A percentile compares a stretch with the other conserved stretches of the same genome.
These are phyloP conservation scores for Pantherophis guttatus DNA, from an alignment of 2,113 vertebrate species.

Conservation along the genomic window DNA sequence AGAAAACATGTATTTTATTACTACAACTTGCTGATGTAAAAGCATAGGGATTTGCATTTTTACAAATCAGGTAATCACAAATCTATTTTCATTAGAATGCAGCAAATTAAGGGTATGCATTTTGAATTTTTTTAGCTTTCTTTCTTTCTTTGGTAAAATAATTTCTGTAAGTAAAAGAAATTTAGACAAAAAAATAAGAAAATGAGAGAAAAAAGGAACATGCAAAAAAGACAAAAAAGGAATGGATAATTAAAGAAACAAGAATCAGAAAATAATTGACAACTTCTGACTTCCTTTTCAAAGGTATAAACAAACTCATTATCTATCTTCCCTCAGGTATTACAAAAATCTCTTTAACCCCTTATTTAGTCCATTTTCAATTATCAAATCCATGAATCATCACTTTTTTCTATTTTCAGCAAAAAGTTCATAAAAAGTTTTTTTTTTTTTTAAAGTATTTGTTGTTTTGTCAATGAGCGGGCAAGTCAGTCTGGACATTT, in stretches of 20 bases:
- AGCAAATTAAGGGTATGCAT: neutral
- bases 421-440: neutral
- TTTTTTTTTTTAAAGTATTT: neutral
- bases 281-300: neutral
- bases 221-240: neutral
- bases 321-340: neutral
- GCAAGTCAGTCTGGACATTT: neutral
- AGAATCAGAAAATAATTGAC: neutral
- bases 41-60: neutral
- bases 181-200: neutral
- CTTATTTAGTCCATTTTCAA: neutral
- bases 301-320: neutral
- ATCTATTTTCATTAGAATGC: neutral
- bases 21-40: neutral
- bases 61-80: neutral
- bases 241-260: neutral
- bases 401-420: neutral
- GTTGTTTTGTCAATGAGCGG: neutral
- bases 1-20: neutral
- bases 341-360: neutral
- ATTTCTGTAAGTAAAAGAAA: neutral
- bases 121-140: neutral
- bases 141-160: neutral
- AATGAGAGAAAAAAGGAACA: neutral
- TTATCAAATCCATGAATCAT: neutral